A percentile compares a stretch with the other conserved stretches of the same genome.
Evolutionary conservation across 2,888 invertebrate species (phyloP).

Genomic region (Mythimna pallens): DNA sequence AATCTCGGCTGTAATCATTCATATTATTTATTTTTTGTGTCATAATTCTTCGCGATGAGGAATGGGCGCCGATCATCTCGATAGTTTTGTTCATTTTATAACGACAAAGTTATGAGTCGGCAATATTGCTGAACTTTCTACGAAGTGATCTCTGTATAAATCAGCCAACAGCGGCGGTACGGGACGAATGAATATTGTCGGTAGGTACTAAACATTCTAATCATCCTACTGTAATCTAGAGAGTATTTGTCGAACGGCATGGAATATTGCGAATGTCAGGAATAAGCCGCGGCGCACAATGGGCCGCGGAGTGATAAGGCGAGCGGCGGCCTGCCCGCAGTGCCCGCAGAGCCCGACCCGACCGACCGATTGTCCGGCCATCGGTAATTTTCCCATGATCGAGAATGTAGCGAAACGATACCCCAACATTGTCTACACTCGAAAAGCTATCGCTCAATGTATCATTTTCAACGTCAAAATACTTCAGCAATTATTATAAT

Average conservation of each 20-base stretch:
- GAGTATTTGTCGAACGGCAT: conserved; percentile 80
- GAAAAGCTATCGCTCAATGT: conserved; percentile 69
- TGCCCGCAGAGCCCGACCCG: conserved; percentile 53
- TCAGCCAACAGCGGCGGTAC: conserved; percentile 36
- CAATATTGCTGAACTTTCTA: conserved; percentile 59
- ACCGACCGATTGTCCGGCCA: conserved; percentile 76
- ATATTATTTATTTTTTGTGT: conserved; percentile 77
- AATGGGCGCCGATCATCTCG: conserved; percentile 75
- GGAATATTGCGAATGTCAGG: conserved; percentile 83
- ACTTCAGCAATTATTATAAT: conserved; percentile 44
- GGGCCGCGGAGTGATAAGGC: conserved; percentile 78
- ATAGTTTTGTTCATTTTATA: conserved; percentile 71
- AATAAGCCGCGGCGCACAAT: conserved; percentile 78
- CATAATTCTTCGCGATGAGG: conserved; percentile 82
- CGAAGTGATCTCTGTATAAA: conserved; percentile 57
- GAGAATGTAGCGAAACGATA: conserved; percentile 75
- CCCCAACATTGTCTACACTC: conserved; percentile 73
- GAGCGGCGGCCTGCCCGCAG: conserved; percentile 62
- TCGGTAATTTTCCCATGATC: conserved; percentile 86
- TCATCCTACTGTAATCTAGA: conserved; percentile 80
- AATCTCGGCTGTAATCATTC: conserved; percentile 71
- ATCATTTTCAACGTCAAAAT: conserved; percentile 65
- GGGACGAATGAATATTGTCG: conserved; percentile 63
- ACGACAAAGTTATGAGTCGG: conserved; percentile 63
- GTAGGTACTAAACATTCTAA: conserved; percentile 80